A percentile compares a stretch with the other conserved stretches of the same genome.
phyloP scores from a whole-genome alignment of 2,888 invertebrate species.

The Spialia ferax region DNA sequence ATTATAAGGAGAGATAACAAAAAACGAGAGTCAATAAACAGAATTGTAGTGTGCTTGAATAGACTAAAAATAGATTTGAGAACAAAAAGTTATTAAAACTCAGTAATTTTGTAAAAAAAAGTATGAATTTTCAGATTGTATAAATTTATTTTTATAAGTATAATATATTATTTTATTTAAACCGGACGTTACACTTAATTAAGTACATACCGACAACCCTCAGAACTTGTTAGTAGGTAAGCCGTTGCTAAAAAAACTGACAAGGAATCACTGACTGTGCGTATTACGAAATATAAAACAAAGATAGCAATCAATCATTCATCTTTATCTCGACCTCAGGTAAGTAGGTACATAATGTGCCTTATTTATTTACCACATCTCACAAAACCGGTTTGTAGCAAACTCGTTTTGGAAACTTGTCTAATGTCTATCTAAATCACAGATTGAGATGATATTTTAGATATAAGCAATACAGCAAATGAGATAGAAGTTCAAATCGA shows the following conservation, averaged over 20 bases:
- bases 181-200: no score
- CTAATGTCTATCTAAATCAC: slow-evolving; percentile 16
- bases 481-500: background rate
- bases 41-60: no score
- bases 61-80: no score
- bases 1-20: no score
- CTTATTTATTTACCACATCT: slow-evolving; percentile 28
- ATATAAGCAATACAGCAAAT: background rate
- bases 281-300: slow-evolving; percentile 15
- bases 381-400: slow-evolving; percentile 20
- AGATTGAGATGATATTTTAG: slow-evolving; percentile 6
- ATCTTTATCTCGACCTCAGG: slow-evolving; percentile 3
- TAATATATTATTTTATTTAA: no score
- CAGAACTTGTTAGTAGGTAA: slow-evolving; percentile 12
- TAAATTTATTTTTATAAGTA: no score
- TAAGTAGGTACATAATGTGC: slow-evolving; percentile 17
- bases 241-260: background rate
- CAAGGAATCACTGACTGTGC: background rate
- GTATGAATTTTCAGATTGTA: no score
- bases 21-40: no score
- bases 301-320: slow-evolving; percentile 26
- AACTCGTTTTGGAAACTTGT: slow-evolving; percentile 19
- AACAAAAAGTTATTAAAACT: no score
- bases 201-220: background rate
- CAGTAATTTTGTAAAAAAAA: no score